Evolutionary conservation across 2,888 invertebrate species (phyloP).

Genomic region (Cheilosia urbana): DNA sequence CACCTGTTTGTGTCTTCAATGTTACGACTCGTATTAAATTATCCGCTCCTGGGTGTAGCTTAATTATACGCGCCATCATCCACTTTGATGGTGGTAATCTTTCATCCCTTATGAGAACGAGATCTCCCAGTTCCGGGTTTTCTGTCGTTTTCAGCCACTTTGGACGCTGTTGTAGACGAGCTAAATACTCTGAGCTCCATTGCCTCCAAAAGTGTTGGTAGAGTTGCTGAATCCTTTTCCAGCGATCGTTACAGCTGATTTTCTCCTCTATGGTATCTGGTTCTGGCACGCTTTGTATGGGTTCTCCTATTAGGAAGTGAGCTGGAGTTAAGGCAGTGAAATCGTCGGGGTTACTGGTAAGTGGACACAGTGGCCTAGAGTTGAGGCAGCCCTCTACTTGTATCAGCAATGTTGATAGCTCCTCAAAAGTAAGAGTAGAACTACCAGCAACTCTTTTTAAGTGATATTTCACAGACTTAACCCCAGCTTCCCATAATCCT

Average conservation of each 20-base stretch:
- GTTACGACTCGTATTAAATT: neutral
- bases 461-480: conserved; percentile 7
- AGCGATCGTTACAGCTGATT: neutral
- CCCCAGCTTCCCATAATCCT: conserved; percentile 17
- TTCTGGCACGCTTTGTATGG: conserved; percentile 2
- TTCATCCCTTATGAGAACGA: conserved; percentile 14
- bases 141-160: conserved; percentile 30
- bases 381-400: conserved; percentile 21
- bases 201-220: conserved; percentile 20
- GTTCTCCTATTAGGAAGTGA: conserved; percentile 24
- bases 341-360: conserved; percentile 9
- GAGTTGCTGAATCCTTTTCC: conserved; percentile 11
- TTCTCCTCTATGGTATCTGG: neutral
- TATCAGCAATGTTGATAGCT: conserved; percentile 16
- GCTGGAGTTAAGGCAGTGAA: conserved; percentile 13
- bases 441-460: conserved; percentile 12
- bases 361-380: conserved; percentile 19
- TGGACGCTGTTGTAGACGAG: conserved; percentile 23
- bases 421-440: conserved; percentile 7
- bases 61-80: neutral
- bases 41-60: neutral
- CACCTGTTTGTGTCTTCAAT: too few relatives aligned
- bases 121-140: conserved; percentile 1
- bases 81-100: conserved; percentile 13
- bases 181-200: conserved; percentile 13